Percentiles rank a stretch among this genome's conserved stretches.
Conservation (phyloP, 2,113 vertebrate species). For the Chrysochloris asiatica region DNA sequence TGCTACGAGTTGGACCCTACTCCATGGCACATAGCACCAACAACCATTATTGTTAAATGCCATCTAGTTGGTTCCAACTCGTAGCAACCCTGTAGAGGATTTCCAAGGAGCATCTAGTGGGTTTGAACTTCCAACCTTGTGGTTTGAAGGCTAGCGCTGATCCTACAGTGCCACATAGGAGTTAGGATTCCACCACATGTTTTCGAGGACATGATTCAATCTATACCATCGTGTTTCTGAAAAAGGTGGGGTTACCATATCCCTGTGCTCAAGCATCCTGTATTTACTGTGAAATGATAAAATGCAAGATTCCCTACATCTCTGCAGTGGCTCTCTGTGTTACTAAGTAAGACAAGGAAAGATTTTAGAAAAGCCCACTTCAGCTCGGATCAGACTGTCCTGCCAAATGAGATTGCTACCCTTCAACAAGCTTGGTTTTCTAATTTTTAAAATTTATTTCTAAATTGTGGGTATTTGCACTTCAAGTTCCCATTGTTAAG, state of each 20-base stretch:
- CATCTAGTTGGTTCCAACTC: no score
- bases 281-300: rapidly evolving
- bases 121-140: no score
- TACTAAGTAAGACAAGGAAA: background rate
- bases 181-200: background rate
- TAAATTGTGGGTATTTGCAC: no score
- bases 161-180: background rate
- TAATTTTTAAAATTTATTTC: background rate
- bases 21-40: no score
- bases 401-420: no score
- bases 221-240: background rate
- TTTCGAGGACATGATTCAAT: background rate
- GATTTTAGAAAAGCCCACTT: background rate
- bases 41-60: no score
- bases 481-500: rapidly evolving
- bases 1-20: no score
- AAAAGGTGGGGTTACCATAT: rapidly evolving
- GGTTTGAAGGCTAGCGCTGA: no score
- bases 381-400: no score
- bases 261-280: background rate
- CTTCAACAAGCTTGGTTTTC: background rate
- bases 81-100: no score
- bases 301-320: background rate
- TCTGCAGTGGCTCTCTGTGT: rapidly evolving
- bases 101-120: no score